These are phyloP conservation scores for Gavialis gangeticus DNA, from an alignment of 2,113 vertebrate species.

Conservation along the genomic window DNA sequence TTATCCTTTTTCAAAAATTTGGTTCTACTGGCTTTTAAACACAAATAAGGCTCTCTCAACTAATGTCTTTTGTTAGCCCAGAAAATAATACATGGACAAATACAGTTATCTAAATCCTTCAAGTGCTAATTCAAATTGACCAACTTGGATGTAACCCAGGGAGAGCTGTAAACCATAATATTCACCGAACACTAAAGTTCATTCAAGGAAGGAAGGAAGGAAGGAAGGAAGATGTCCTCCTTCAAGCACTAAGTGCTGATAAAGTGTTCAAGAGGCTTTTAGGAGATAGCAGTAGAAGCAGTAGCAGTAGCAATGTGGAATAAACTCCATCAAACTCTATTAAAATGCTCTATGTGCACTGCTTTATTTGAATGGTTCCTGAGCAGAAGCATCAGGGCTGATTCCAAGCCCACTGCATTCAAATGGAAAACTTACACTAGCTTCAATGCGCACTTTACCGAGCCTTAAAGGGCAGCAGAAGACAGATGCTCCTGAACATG, in stretches of 20 bases:
- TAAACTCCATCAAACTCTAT: neutral
- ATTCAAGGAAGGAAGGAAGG: neutral
- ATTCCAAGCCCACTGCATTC: neutral
- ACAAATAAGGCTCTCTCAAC: neutral
- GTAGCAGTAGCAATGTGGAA: too few relatives aligned
- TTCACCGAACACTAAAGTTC: neutral
- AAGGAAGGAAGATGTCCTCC: neutral
- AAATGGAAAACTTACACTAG: neutral
- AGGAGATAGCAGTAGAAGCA: neutral
- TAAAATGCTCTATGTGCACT: neutral
- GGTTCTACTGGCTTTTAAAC: too few relatives aligned
- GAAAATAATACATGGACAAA: neutral
- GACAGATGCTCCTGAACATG: neutral
- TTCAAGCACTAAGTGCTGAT: neutral
- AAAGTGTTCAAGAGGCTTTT: neutral
- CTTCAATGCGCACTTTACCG: neutral
- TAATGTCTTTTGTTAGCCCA: neutral
- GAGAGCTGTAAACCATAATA: neutral
- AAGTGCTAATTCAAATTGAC: neutral
- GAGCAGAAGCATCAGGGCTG: neutral
- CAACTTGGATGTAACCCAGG: neutral
- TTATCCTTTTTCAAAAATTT: too few relatives aligned
- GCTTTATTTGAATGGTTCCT: neutral
- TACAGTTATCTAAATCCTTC: neutral
- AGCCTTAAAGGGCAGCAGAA: neutral